Conservation (phyloP, 2,113 vertebrate genomes). For the Festucalex cinctus region DNA sequence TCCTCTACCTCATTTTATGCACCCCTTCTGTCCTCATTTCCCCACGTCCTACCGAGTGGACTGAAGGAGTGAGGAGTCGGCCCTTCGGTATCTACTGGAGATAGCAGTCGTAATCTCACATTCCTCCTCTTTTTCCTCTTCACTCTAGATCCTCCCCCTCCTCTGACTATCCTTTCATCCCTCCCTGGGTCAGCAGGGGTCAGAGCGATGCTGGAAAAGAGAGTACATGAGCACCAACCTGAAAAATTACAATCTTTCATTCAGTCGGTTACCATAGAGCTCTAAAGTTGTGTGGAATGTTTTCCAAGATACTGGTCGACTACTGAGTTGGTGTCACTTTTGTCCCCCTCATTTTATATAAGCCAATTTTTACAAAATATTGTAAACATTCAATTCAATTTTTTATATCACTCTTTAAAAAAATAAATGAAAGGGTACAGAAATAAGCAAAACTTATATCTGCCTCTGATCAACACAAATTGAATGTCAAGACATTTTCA, state of each 20-base stretch:
- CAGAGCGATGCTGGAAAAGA: slow-evolving; percentile 27
- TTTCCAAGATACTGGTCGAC: background rate
- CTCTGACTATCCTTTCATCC: slow-evolving; percentile 26
- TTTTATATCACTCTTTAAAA: too few relatives aligned
- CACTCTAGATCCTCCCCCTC: slow-evolving; percentile 50
- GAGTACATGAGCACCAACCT: slow-evolving; percentile 19
- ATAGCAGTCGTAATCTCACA: slow-evolving; percentile 67
- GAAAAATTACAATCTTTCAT: background rate
- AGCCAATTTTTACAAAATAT: too few relatives aligned
- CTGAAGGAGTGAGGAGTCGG: slow-evolving; percentile 61
- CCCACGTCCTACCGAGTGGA: slow-evolving; percentile 33
- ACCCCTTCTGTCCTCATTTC: background rate
- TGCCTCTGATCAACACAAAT: too few relatives aligned
- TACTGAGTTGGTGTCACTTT: background rate
- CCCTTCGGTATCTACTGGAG: slow-evolving; percentile 57
- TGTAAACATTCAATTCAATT: background rate
- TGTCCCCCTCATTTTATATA: background rate
- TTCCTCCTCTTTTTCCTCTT: slow-evolving; percentile 69
- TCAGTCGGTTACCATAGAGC: background rate
- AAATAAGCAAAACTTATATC: too few relatives aligned
- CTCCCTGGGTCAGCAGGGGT: slow-evolving; percentile 49
- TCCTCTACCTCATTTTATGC: slow-evolving; percentile 33
- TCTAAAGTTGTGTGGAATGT: background rate
- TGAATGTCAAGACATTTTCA: too few relatives aligned
- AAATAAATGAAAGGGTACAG: too few relatives aligned